phyloP scores from a whole-genome alignment of 2,113 vertebrate species.

The Promerops cafer region DNA sequence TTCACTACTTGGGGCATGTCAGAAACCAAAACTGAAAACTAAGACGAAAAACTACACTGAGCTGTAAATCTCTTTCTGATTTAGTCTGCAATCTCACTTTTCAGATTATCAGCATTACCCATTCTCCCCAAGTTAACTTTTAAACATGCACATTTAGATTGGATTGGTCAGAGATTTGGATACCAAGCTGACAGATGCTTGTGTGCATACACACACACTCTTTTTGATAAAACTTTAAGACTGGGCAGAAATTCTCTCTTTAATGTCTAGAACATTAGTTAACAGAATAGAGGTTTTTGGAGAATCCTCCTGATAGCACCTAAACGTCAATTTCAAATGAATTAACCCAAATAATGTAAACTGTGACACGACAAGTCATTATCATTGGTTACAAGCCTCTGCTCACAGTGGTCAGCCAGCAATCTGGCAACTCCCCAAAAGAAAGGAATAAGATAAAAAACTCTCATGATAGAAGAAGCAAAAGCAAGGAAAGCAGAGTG shows the following conservation, averaged over 20 bases:
- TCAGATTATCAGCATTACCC: background rate
- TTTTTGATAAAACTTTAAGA: background rate
- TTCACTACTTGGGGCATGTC: background rate
- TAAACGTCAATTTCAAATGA: background rate
- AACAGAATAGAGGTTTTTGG: background rate
- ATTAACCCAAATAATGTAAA: background rate
- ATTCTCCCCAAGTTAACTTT: background rate
- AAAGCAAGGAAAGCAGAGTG: constrained; percentile 37
- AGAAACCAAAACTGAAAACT: background rate
- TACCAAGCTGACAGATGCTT: background rate
- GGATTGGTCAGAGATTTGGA: background rate
- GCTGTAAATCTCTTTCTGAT: background rate
- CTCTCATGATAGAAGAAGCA: background rate
- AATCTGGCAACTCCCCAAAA: background rate
- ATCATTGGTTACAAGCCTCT: background rate
- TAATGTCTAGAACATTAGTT: background rate
- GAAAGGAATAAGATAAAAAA: background rate
- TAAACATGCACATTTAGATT: background rate
- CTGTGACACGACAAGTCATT: background rate
- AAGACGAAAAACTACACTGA: background rate
- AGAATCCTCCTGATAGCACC: background rate
- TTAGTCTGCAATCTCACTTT: background rate
- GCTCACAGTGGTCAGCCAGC: background rate
- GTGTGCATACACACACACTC: background rate
- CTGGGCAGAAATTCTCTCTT: background rate